Evolutionary conservation across 2,797 vertebrate genomes (phyloP), one percentile per base, ranked within the genome.

Genomic region (Cynopterus sphinx): DNA sequence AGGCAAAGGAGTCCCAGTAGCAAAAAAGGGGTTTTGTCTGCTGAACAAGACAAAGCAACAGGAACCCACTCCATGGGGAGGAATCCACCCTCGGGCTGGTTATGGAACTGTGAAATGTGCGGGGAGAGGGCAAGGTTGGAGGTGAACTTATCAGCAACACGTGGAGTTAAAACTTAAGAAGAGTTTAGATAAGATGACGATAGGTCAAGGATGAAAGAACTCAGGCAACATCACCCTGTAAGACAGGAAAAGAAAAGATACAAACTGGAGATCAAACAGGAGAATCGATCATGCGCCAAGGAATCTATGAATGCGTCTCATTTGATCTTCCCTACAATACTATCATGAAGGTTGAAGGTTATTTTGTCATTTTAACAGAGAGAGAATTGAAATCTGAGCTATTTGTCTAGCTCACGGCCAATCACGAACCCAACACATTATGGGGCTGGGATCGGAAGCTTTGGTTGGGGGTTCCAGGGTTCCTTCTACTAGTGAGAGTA

Each of bases 401-500:
- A 8, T 43, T 17, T 2, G 9, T 75, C 26, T 81, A 46, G 22
- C 12, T 13, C 21, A 17, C 36, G 31, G 3, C 65, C 43, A 49
- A 39, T 77, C 65, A 73, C 43, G 87, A n/a, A 55, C 16, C 39
- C 26, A 55, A 31, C 10, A 5, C 73, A n/a, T 4, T 68, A 1
- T 22, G 9, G 33, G 57, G 61, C 11, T 46, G 31, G 33, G 51
- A n/a, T 6, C n/a, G 3, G 33, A 68, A 28, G 9, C 16, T 68
- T 31, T 41, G 12, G 6, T 8, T 31, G 4, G 9, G 53, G 28
- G 2, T 13, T 68, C 19, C 19, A 28, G 31, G 51, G 22, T 59
- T 26, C 0, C 0, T 17, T 31, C 33, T 53, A 1, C 19, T 15
- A 28, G 19, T 46, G 53, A 43, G 2, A 9, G 22, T 6, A 9